phyloP scores from a whole-genome alignment of 2,113 vertebrate genomes.

The Sturnus vulgaris region DNA sequence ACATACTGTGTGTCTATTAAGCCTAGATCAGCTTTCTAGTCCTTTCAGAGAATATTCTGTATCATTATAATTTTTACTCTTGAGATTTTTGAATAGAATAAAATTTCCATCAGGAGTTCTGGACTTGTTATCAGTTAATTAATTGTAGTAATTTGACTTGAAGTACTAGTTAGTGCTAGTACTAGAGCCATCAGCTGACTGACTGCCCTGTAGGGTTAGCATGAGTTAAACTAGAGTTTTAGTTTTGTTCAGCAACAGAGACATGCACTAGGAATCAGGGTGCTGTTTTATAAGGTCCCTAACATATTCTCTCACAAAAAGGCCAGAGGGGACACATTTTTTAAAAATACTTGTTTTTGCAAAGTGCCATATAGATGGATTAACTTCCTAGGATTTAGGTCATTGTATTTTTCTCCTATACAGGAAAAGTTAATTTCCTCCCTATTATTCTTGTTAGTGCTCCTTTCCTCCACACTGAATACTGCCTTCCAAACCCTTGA shows the following conservation, averaged over 20 bases:
- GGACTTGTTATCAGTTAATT: background rate
- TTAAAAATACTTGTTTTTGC: background rate
- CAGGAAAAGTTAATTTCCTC: background rate
- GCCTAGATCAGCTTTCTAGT: background rate
- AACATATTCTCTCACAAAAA: background rate
- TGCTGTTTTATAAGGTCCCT: background rate
- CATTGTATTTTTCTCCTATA: background rate
- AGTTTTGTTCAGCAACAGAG: background rate
- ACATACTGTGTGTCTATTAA: accelerated
- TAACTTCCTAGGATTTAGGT: background rate
- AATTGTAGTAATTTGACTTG: background rate
- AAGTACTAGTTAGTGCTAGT: background rate
- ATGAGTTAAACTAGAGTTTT: background rate
- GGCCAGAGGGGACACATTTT: background rate
- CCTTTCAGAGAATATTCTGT: background rate
- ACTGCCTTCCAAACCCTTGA: background rate
- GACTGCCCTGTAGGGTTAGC: background rate
- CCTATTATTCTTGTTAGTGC: background rate
- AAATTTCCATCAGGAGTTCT: background rate
- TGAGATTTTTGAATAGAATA: background rate
- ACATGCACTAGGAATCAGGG: background rate
- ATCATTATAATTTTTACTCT: background rate
- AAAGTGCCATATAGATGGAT: background rate
- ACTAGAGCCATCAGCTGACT: background rate
- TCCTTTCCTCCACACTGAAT: background rate